These are phyloP conservation scores for Rotaria macrura DNA, from an alignment of 2,888 invertebrate genomes.

Conservation along the genomic window DNA sequence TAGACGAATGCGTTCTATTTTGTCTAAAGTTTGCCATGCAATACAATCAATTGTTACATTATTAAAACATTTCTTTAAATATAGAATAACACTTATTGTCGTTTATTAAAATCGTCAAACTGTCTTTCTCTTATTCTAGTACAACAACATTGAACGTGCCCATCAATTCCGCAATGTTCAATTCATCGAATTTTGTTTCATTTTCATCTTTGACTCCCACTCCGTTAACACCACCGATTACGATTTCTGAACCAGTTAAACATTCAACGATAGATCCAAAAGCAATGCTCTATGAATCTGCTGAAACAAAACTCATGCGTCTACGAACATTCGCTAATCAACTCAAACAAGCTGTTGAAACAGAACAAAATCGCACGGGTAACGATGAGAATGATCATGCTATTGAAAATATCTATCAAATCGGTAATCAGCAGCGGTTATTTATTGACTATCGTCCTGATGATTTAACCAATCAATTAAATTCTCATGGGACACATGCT, in stretches of 20 bases:
- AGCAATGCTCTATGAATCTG: background rate
- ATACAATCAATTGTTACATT: too few relatives aligned
- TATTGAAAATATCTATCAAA: background rate
- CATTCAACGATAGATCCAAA: background rate
- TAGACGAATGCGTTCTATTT: too few relatives aligned
- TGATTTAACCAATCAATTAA: background rate
- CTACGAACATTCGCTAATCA: background rate
- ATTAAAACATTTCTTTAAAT: too few relatives aligned
- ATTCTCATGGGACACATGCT: background rate
- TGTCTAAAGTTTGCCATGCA: too few relatives aligned
- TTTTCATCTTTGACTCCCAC: background rate
- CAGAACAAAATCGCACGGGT: background rate
- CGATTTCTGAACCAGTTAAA: background rate
- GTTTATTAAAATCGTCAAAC: too few relatives aligned
- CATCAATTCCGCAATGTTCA: background rate
- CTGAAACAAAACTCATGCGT: background rate
- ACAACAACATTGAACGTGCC: background rate
- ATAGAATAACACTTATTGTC: too few relatives aligned
- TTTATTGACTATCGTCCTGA: slow-evolving; percentile 19
- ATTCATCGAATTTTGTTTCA: background rate
- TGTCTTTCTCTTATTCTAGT: background rate
- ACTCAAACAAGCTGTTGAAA: background rate
- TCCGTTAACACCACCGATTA: background rate
- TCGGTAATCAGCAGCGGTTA: background rate
- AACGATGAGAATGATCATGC: background rate